Evolutionary conservation across 2,797 vertebrate species (phyloP).

Genomic region (Vireo griseus): DNA sequence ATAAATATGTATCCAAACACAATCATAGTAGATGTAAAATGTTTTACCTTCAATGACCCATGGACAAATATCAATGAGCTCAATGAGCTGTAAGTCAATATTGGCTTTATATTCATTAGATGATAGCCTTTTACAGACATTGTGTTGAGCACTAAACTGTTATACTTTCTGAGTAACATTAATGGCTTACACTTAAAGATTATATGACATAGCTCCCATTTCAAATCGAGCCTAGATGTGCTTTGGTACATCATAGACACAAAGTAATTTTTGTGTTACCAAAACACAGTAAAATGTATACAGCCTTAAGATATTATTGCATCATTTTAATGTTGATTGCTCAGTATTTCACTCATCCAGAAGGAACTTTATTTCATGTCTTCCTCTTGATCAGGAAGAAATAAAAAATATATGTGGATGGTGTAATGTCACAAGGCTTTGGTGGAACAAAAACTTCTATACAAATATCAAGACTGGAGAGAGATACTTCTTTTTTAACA

Average conservation of each 20-base stretch:
- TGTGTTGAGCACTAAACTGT: neutral
- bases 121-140: neutral
- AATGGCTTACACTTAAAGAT: neutral
- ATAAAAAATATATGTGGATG: neutral
- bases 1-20: neutral
- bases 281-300: neutral
- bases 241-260: neutral
- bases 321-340: neutral
- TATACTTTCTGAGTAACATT: neutral
- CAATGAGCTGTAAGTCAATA: conserved; percentile 43
- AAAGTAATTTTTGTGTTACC: neutral
- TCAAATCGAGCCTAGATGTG: neutral
- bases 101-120: conserved; percentile 36
- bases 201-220: neutral
- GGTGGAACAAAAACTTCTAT: neutral
- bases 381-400: neutral
- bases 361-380: neutral
- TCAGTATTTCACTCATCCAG: neutral
- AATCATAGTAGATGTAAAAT: neutral
- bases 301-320: neutral
- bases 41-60: neutral
- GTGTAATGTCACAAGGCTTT: neutral
- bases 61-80: conserved; percentile 2
- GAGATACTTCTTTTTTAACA: neutral
- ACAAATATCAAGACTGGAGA: neutral